Evolutionary conservation across 2,888 invertebrate genomes (phyloP), one percentile per base, ranked within the genome.

Genomic region (Muscina levida): DNA sequence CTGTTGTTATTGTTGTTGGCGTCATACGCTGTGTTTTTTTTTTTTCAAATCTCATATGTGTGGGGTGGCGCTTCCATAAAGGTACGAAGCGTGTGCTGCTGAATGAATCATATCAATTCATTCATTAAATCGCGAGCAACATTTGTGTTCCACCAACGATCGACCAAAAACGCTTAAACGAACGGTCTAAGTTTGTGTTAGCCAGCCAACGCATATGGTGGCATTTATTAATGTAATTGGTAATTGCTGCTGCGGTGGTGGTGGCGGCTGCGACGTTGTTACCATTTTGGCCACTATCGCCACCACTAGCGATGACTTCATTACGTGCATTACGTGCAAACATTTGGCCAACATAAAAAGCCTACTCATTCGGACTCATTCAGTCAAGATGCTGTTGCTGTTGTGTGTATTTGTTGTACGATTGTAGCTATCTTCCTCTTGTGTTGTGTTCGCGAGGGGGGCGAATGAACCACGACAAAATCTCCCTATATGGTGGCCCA

Each of bases 131-230:
- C 44, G 11, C 44, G 44, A 8, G 4, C 24, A 53, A 24, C 24
- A n/a, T n/a, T 44, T 44, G 31, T 31, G 31, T 3, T n/a, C n/a
- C 4, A 31, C 31, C 31, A 31, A 31, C 31, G 4, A 31, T 5
- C 31, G 31, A 31, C 31, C n/a, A n/a, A n/a, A n/a, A n/a, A n/a
- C n/a, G n/a, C n/a, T n/a, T n/a, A n/a, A n/a, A n/a, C n/a, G n/a
- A 31, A 31, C 31, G 31, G 31, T 31, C 31, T 13, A 10, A 19
- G 22, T 8, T 6, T 15, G 8, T 17, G 48, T 4, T 57, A 72
- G 74, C 81, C 81, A 72, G 74, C 81, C 81, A 81, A 81, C 81
- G 81, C 81, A 81, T 81, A 72, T 74, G 31, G 8, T 72, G 31
- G 8, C 74, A 72, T 72, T 53, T 71, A 81, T 71, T 56, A 77